A percentile compares a stretch with the other conserved stretches of the same genome.
Conservation (phyloP, 2,797 vertebrate genomes). For the Oryzias dopingdopingensis region DNA sequence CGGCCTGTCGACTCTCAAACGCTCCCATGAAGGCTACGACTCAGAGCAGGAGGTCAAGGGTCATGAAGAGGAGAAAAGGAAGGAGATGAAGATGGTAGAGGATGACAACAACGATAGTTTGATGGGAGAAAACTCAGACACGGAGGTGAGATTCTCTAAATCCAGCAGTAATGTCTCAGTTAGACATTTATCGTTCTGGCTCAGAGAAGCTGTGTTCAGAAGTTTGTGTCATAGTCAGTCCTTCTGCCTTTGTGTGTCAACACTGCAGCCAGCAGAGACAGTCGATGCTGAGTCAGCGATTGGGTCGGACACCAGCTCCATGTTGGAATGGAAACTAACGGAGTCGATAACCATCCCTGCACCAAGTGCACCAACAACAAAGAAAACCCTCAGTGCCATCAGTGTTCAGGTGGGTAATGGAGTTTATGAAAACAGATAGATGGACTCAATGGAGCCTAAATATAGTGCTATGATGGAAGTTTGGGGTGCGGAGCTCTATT, state of each 20-base stretch:
- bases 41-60: slow-evolving; percentile 84
- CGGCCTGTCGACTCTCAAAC: slow-evolving; percentile 88
- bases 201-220: neutral
- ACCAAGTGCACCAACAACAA: slow-evolving; percentile 57
- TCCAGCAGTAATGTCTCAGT: too few relatives aligned
- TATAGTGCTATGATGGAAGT: too few relatives aligned
- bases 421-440: neutral
- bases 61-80: slow-evolving; percentile 66
- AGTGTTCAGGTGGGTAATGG: slow-evolving; percentile 74
- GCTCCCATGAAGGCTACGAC: slow-evolving; percentile 85
- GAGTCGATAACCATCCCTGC: slow-evolving; percentile 57
- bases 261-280: slow-evolving; percentile 81
- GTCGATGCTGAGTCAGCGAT: slow-evolving; percentile 79
- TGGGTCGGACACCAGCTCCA: slow-evolving; percentile 75
- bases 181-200: too few relatives aligned
- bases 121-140: slow-evolving; percentile 81
- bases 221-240: neutral
- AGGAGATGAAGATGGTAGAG: slow-evolving; percentile 51
- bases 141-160: slow-evolving; percentile 77
- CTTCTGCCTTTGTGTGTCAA: too few relatives aligned
- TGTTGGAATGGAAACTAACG: slow-evolving; percentile 81
- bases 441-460: neutral
- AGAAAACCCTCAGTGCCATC: slow-evolving; percentile 85
- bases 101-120: slow-evolving; percentile 65
- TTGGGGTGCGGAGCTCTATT: too few relatives aligned